Conservation (phyloP, 2,113 vertebrate genomes). For the Globicephala melas region DNA sequence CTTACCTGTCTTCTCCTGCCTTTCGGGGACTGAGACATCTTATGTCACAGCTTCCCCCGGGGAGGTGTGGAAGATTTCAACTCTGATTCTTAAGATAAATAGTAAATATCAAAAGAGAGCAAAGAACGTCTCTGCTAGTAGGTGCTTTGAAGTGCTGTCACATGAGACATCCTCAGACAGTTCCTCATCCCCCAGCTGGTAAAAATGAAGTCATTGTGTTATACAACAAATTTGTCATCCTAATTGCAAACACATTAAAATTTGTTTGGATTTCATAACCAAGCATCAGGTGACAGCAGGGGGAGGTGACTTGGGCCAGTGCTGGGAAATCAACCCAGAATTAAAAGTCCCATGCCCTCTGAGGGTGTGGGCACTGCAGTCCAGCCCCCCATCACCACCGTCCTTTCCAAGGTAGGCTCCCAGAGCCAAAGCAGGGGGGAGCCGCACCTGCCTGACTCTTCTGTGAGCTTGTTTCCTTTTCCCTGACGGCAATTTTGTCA, state of each 20-base stretch:
- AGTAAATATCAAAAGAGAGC: background rate
- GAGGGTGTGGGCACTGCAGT: fast-evolving
- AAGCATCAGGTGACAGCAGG: background rate
- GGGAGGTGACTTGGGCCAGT: background rate
- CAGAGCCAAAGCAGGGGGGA: background rate
- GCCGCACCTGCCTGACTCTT: background rate
- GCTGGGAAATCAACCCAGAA: background rate
- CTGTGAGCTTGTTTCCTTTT: background rate
- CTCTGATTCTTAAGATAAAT: background rate
- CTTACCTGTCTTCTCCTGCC: background rate
- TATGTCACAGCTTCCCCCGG: background rate
- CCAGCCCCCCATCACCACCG: background rate
- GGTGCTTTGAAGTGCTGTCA: fast-evolving
- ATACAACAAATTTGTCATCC: background rate
- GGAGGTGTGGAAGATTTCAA: background rate
- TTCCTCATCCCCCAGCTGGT: background rate
- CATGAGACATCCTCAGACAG: fast-evolving
- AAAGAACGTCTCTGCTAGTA: background rate
- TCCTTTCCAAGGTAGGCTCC: background rate
- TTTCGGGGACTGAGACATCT: background rate
- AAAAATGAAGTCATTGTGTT: background rate
- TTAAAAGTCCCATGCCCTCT: fast-evolving
- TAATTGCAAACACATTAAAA: background rate
- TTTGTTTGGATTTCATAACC: background rate
- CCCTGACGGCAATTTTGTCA: background rate